These are phyloP conservation scores for Tapirus terrestris DNA, from an alignment of 2,113 vertebrate genomes.

Conservation along the genomic window DNA sequence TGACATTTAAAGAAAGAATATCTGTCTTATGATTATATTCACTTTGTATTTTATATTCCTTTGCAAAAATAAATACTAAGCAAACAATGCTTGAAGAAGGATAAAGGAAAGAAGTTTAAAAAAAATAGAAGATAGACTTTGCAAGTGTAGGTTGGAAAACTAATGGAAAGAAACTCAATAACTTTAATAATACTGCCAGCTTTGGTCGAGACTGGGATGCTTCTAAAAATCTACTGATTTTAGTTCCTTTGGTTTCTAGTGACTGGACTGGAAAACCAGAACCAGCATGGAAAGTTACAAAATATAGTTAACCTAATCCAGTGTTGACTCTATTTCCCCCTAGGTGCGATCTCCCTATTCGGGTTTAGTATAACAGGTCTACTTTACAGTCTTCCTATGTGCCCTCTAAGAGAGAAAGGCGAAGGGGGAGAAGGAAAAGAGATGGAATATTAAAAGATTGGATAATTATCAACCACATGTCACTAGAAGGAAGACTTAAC, in stretches of 20 bases:
- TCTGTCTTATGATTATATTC: neutral
- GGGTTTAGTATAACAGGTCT: neutral
- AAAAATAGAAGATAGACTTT: neutral
- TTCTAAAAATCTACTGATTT: neutral
- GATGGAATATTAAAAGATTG: neutral
- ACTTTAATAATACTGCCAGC: neutral
- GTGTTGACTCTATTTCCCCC: neutral
- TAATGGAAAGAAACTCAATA: neutral
- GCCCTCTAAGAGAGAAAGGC: neutral
- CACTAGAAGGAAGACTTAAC: neutral
- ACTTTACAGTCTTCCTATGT: neutral
- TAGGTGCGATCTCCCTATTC: neutral
- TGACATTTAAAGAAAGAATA: neutral
- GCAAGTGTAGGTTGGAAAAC: neutral
- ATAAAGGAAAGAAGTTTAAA: neutral
- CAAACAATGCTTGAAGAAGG: neutral
- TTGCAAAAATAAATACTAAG: neutral
- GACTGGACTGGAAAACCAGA: neutral
- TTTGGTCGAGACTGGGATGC: neutral
- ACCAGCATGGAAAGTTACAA: neutral
- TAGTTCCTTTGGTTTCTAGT: neutral
- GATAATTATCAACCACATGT: neutral
- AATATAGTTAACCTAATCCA: slow-evolving; percentile 8
- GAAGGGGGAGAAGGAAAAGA: neutral
- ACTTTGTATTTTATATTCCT: neutral